Percentiles rank a stretch among this genome's conserved stretches.
Conservation (phyloP, 2,888 invertebrate genomes). For the Orchesellides sinensis region DNA sequence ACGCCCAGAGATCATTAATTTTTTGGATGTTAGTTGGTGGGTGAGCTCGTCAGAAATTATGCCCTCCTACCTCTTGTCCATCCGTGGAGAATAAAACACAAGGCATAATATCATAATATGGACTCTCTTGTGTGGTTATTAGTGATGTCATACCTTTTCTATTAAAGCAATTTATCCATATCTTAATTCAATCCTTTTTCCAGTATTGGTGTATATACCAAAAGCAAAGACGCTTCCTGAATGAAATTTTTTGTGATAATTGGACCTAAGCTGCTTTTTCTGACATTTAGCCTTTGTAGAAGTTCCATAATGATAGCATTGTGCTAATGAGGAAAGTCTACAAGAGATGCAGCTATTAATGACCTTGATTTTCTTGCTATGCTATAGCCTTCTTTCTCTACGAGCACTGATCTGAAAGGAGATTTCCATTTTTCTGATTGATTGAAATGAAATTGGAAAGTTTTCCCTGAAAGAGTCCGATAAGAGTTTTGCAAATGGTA, state of each 20-base stretch:
- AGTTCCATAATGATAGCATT: background rate
- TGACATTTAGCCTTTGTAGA: background rate
- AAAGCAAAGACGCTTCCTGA: background rate
- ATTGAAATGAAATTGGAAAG: constrained; percentile 39
- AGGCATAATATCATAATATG: no score
- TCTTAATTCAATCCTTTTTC: no score
- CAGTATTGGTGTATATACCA: no score
- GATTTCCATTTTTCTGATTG: constrained; percentile 37
- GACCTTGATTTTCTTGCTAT: constrained; percentile 15
- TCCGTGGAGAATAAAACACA: background rate
- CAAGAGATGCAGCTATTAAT: constrained; percentile 21
- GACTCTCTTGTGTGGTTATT: no score
- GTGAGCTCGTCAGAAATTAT: constrained; percentile 2
- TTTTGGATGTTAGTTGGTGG: constrained; percentile 8
- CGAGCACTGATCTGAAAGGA: background rate
- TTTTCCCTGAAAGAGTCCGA: background rate
- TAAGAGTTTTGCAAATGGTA: constrained; percentile 1
- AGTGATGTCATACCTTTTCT: no score
- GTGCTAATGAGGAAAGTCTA: background rate
- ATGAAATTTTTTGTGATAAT: constrained; percentile 32
- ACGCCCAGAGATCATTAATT: constrained; percentile 63
- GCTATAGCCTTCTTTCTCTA: background rate
- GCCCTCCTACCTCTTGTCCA: constrained; percentile 4
- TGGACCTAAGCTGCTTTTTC: constrained; percentile 21
- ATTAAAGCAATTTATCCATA: no score